Percentiles rank a stretch among this genome's conserved stretches.
Conservation (phyloP, 2,888 invertebrate species). For the Melikaiella ostensackeni region DNA sequence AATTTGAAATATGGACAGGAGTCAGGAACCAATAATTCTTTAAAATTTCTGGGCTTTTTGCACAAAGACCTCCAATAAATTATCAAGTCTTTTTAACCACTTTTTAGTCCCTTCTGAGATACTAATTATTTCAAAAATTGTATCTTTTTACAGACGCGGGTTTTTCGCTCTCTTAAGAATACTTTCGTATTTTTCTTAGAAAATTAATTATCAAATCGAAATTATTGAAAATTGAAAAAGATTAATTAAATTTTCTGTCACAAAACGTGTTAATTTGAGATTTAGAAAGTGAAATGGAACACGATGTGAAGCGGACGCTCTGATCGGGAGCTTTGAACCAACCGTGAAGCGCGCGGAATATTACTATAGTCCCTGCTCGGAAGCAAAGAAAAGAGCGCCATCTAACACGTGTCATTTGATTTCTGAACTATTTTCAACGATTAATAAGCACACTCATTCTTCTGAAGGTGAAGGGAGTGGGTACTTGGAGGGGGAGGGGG, state of each 20-base stretch:
- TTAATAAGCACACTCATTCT: constrained; percentile 15
- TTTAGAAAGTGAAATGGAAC: background rate
- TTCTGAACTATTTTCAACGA: constrained; percentile 38
- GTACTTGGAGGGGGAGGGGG: background rate
- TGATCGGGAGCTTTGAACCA: background rate
- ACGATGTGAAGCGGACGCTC: background rate
- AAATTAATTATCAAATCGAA: background rate
- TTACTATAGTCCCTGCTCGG: background rate
- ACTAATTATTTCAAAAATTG: background rate
- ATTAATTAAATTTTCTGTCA: background rate
- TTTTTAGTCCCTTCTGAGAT: background rate
- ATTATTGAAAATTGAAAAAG: background rate
- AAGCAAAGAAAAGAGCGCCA: constrained; percentile 8
- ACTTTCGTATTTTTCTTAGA: background rate
- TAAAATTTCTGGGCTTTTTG: background rate
- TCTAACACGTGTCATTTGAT: constrained; percentile 36
- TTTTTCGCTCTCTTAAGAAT: background rate
- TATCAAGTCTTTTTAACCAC: background rate
- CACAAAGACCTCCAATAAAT: background rate
- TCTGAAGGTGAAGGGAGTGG: background rate
- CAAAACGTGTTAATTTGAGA: background rate
- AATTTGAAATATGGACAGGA: background rate
- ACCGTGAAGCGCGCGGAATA: constrained; percentile 9
- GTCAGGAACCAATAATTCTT: background rate
- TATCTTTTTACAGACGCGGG: background rate